phyloP scores from a whole-genome alignment of 2,888 invertebrate species.

The Diarsia rubi region DNA sequence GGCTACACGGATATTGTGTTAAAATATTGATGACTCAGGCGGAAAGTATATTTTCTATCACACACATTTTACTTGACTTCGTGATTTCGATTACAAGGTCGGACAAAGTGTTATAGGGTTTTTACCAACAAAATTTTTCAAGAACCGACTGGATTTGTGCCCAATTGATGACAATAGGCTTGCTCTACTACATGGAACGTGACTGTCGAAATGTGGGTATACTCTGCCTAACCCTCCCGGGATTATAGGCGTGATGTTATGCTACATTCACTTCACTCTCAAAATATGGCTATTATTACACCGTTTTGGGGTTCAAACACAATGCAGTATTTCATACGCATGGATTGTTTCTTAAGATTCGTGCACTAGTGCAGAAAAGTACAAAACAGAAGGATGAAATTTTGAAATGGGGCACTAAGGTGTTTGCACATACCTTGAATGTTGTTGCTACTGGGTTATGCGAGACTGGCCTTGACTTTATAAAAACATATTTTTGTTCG shows the following conservation, averaged over 20 bases:
- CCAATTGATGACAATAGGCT: too few species aligned
- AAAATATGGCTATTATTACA: neutral
- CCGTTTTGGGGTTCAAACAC: neutral
- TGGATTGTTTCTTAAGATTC: neutral
- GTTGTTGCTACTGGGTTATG: constrained; percentile 14
- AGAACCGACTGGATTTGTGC: too few species aligned
- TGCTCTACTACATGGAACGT: too few species aligned
- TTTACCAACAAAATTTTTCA: too few species aligned
- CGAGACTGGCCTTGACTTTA: constrained; percentile 10
- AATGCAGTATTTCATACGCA: neutral
- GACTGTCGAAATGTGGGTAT: too few species aligned
- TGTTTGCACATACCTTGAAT: constrained; percentile 11
- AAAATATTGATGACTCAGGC: neutral
- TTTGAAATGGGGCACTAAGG: neutral
- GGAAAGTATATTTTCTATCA: neutral
- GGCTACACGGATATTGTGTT: neutral
- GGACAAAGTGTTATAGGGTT: too few species aligned
- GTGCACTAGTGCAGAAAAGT: constrained; percentile 4
- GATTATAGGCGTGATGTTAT: too few species aligned
- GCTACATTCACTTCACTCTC: neutral
- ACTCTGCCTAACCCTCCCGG: too few species aligned
- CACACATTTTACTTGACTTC: too few species aligned
- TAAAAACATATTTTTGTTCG: constrained; percentile 6
- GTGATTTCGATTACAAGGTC: too few species aligned
- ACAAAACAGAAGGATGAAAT: neutral